Evolutionary conservation across 1,140 invertebrate genomes (phyloP).

Genomic region (Cydia pomonella): DNA sequence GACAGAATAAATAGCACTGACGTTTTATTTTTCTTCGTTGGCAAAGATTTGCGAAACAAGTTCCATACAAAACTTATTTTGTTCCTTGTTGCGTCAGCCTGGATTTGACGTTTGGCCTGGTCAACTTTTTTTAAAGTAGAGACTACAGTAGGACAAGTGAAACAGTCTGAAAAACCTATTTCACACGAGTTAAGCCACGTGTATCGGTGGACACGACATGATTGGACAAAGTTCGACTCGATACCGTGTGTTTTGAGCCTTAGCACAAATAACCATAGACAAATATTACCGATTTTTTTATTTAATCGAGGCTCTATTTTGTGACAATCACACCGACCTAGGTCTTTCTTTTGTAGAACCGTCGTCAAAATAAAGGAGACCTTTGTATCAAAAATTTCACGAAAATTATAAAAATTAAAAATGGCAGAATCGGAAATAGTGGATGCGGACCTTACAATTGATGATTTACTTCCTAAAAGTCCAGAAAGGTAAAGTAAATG

Average conservation of each 20-base stretch:
- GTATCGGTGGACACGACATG: not conserved
- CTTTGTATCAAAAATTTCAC: constrained; percentile 44
- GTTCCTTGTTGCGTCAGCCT: too few species aligned
- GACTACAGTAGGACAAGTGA: not conserved
- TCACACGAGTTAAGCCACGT: not conserved
- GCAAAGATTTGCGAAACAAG: too few species aligned
- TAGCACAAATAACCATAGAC: too few species aligned
- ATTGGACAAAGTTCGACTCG: too few species aligned
- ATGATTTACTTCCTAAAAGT: constrained; percentile 77
- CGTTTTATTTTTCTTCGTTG: too few species aligned
- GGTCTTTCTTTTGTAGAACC: constrained; percentile 60
- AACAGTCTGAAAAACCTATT: not conserved
- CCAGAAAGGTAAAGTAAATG: constrained; percentile 66
- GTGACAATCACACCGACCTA: not conserved
- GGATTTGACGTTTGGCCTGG: constrained; percentile 12
- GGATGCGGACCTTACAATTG: constrained; percentile 73
- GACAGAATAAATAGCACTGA: too few species aligned
- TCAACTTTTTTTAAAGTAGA: not conserved
- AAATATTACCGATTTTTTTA: constrained; percentile 52
- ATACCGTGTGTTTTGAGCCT: too few species aligned
- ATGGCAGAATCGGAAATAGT: constrained; percentile 74
- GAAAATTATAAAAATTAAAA: constrained; percentile 54
- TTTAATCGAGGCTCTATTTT: constrained; percentile 38
- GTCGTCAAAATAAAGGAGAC: constrained; percentile 61
- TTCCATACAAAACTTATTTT: too few species aligned